Conservation (phyloP, 2,888 invertebrate species). For the Zygaena filipendulae region DNA sequence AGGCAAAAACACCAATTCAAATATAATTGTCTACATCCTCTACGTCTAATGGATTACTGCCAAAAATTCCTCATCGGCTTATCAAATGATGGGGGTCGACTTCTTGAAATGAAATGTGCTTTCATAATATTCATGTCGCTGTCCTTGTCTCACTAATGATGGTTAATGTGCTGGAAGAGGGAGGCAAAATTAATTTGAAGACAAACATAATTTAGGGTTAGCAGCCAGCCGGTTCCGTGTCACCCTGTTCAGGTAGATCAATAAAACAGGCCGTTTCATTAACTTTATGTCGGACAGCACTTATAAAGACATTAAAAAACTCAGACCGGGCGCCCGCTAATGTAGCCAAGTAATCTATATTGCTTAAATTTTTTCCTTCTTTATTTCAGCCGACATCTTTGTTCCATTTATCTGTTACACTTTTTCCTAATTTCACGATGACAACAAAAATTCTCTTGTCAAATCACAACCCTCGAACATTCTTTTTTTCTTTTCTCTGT, state of each 20-base stretch:
- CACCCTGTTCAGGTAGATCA: slow-evolving; percentile 63
- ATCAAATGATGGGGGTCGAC: slow-evolving; percentile 59
- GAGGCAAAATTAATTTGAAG: slow-evolving; percentile 42
- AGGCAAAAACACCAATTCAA: no score
- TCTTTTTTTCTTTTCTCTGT: no score
- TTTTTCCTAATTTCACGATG: no score
- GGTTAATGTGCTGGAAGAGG: slow-evolving; percentile 22
- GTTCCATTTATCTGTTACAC: slow-evolving; percentile 25
- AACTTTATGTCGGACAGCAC: slow-evolving; percentile 54
- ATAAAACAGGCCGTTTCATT: slow-evolving; percentile 62
- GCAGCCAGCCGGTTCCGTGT: slow-evolving; percentile 46
- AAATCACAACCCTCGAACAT: no score
- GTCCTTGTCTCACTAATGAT: slow-evolving; percentile 24
- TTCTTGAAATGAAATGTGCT: slow-evolving; percentile 56
- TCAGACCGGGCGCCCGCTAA: slow-evolving; percentile 32
- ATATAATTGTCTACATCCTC: slow-evolving; percentile 45
- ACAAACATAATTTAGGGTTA: slow-evolving; percentile 61
- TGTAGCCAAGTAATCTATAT: slow-evolving; percentile 27
- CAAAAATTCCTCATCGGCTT: slow-evolving; percentile 55
- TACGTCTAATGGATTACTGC: slow-evolving; percentile 50
- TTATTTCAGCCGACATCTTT: slow-evolving; percentile 22
- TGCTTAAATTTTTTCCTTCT: slow-evolving; percentile 17
- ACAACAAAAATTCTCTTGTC: no score
- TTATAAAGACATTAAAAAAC: slow-evolving; percentile 65
- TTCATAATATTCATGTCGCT: slow-evolving; percentile 33